Conservation (phyloP, 2,888 invertebrate genomes). For the Dynastes tityus region DNA sequence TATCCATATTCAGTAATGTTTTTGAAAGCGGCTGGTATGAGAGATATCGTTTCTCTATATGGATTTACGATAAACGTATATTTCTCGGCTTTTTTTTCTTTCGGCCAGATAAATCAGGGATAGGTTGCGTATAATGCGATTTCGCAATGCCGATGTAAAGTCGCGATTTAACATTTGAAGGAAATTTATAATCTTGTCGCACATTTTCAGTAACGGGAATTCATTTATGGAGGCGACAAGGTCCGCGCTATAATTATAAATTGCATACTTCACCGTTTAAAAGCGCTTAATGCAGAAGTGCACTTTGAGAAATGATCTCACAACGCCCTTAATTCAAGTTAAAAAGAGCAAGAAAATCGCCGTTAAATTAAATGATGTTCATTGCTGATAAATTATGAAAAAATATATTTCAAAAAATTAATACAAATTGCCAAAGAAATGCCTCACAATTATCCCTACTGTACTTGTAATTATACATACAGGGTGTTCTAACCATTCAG, state of each 20-base stretch:
- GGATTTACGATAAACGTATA: slow-evolving; percentile 32
- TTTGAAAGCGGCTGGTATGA: slow-evolving; percentile 26
- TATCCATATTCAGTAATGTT: slow-evolving; percentile 39
- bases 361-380: too few relatives aligned
- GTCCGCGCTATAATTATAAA: slow-evolving; percentile 32
- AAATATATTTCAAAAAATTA: too few relatives aligned
- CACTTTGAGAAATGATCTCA: background rate
- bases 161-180: slow-evolving; percentile 21
- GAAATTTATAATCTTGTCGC: slow-evolving; percentile 22
- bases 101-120: slow-evolving; percentile 24
- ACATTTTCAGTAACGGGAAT: slow-evolving; percentile 31
- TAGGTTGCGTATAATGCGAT: slow-evolving; percentile 20
- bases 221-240: slow-evolving; percentile 38
- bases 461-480: too few relatives aligned
- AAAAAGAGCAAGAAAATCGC: background rate
- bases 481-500: too few relatives aligned
- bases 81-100: background rate
- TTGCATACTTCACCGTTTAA: background rate
- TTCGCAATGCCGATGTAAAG: slow-evolving; percentile 19
- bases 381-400: too few relatives aligned
- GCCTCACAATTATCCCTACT: too few relatives aligned
- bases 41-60: slow-evolving; percentile 26
- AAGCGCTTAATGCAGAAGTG: slow-evolving; percentile 16
- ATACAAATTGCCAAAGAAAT: too few relatives aligned
- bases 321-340: slow-evolving; percentile 5